phyloP scores from a whole-genome alignment of 1,140 invertebrate species.

The Drosophila ironensis region DNA sequence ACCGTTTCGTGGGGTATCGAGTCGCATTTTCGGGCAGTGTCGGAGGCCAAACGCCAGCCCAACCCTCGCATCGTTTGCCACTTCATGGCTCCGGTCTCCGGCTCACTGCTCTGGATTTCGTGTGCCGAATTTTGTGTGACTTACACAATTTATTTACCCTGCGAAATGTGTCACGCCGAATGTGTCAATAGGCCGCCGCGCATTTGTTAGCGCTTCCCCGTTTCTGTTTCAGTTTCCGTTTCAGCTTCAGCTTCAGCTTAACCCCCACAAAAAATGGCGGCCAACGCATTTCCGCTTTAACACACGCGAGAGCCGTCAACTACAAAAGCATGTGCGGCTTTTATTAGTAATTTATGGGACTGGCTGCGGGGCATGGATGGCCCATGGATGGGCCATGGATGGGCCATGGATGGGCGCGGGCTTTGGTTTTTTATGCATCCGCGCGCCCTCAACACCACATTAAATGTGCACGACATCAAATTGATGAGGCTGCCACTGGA shows the following conservation, averaged over 20 bases:
- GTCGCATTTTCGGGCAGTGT: not conserved
- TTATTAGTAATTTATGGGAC: conserved; percentile 74
- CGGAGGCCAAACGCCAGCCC: not conserved
- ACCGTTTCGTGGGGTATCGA: not conserved
- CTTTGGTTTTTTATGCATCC: conserved; percentile 57
- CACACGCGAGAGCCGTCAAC: conserved; percentile 37
- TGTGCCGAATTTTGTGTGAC: conserved; percentile 6
- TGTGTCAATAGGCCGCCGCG: conserved; percentile 51
- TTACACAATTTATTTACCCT: conserved; percentile 40
- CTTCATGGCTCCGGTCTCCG: not conserved
- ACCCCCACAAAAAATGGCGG: conserved; percentile 12
- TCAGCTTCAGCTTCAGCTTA: too few species aligned
- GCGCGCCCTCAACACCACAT: conserved; percentile 64
- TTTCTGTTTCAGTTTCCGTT: too few species aligned
- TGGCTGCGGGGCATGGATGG: conserved; percentile 4
- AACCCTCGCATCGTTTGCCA: not conserved
- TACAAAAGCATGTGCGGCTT: conserved; percentile 24
- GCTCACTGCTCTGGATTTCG: not conserved
- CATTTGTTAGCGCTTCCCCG: conserved; percentile 80
- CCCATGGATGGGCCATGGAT: conserved; percentile 1
- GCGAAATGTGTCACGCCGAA: conserved; percentile 30
- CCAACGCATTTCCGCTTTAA: conserved; percentile 45
- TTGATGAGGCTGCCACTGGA: conserved; percentile 64
- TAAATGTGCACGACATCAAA: conserved; percentile 72
- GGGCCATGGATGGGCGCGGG: too few species aligned